Percentiles rank a stretch among this genome's conserved stretches.
These are phyloP conservation scores for Aphidius gifuensis DNA, from an alignment of 1,140 invertebrate species.

Conservation along the genomic window DNA sequence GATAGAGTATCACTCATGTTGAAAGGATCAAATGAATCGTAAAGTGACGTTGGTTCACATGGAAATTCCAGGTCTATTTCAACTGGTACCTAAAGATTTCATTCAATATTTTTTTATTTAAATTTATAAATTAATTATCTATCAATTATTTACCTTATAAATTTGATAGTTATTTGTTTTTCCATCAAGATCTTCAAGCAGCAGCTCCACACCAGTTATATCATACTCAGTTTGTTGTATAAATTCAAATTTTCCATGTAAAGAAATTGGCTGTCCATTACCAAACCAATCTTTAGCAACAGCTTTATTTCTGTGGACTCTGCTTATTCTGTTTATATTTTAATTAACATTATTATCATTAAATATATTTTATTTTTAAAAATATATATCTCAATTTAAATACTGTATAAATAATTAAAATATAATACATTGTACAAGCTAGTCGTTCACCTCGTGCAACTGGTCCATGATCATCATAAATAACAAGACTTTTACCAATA, in stretches of 20 bases:
- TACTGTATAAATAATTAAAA: not conserved
- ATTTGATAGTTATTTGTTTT: slow-evolving; percentile 73
- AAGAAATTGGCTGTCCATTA: slow-evolving; percentile 63
- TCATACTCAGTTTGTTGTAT: slow-evolving; percentile 84
- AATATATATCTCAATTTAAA: not conserved
- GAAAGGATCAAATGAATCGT: slow-evolving; percentile 81
- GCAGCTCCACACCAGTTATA: slow-evolving; percentile 73
- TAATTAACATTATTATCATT: not conserved
- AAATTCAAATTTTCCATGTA: slow-evolving; percentile 76
- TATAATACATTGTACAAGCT: slow-evolving; percentile 76
- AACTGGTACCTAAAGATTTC: slow-evolving; percentile 64
- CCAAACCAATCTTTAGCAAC: slow-evolving; percentile 84
- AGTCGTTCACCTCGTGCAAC: slow-evolving; percentile 81
- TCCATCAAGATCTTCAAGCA: slow-evolving; percentile 69
- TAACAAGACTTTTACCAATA: slow-evolving; percentile 79
- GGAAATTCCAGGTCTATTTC: slow-evolving; percentile 81
- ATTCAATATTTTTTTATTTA: no score
- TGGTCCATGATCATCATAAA: slow-evolving; percentile 85
- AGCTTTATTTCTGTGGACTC: slow-evolving; percentile 75
- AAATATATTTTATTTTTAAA: not conserved
- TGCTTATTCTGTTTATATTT: slow-evolving; percentile 62
- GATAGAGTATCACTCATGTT: slow-evolving; percentile 61
- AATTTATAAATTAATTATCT: slow-evolving; percentile 11
- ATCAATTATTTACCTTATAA: slow-evolving; percentile 64
- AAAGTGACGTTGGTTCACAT: slow-evolving; percentile 77